Base-by-base conservation (phyloP, 2,113 vertebrate species). In the Neoarius graeffei region DNA sequence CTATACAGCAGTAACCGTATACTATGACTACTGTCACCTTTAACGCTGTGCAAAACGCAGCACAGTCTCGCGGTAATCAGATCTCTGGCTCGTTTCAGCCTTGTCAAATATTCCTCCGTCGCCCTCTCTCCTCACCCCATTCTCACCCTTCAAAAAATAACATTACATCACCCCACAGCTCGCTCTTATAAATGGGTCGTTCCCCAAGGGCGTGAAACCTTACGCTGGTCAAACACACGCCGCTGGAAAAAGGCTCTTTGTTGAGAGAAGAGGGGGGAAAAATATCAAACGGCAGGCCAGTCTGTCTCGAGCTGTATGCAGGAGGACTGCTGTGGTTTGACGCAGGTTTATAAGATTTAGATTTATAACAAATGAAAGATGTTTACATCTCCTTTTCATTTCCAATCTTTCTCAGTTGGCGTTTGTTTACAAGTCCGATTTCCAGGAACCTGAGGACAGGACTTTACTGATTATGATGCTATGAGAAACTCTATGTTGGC, bases 161-260 rank as follows among this genome's bases (percentile, higher is more conserved):
- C 97, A 97, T 97, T 95, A 98, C 96, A 97, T 98, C 97, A 97
- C 94, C 89, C 93, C 91, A 92, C 91, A 90, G 85, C 96, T 94
- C 92, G 19, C 59, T 56, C 92, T 96, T 95, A 96, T 95, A 97
- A 96, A 95, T 95, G 94, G 94, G 95, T 95, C 94, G 90, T 89
- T 95, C 93, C 92, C 5, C 86, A 1, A 86, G 83, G 93, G 94
- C 94, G 91, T 95, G 97, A 96, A 98, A 98, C 95, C 93, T 89
- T 94, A 97, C 95, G 95, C 96, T 97, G 95, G 92, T 94, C 95
- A 96, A 97, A 98, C 96, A 97, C 87, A 85, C 94, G 93, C 92
- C 90, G 94, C 93, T 93, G 97, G 96, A 97, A 97, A 96, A 95
- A 82, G 94, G 94, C 93, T 96, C 96, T 97, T 98, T 94, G 94